These are phyloP conservation scores for Ceratitis capitata DNA, from an alignment of 1,140 invertebrate genomes.

Conservation along the genomic window DNA sequence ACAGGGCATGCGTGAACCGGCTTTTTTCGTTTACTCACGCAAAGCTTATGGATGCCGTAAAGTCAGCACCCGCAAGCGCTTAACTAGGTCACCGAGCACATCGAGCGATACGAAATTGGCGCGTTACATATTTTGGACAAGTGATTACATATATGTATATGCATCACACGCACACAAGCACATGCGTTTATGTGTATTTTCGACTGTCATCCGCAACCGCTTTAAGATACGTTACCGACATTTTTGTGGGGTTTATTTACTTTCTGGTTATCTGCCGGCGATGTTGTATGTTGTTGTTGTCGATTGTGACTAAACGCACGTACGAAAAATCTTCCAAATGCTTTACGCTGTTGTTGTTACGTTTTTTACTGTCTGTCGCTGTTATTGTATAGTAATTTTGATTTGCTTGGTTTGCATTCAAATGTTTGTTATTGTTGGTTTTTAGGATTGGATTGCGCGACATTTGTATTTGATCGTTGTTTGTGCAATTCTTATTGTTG, in stretches of 20 bases:
- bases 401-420: too few relatives aligned
- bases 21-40: not conserved
- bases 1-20: not conserved
- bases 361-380: not conserved
- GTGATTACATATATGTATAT: not conserved
- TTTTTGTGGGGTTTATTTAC: not conserved
- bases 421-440: not conserved
- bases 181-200: not conserved
- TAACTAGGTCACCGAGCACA: not conserved
- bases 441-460: not conserved
- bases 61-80: not conserved
- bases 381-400: too few relatives aligned
- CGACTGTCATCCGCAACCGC: not conserved
- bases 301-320: not conserved
- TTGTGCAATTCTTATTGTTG: too few relatives aligned
- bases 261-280: not conserved
- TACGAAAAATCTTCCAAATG: not conserved
- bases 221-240: not conserved
- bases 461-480: not conserved
- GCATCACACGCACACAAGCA: not conserved
- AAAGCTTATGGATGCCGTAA: not conserved
- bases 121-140: not conserved
- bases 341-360: not conserved
- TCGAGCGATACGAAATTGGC: not conserved
- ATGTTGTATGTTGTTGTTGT: too few relatives aligned